Percentiles rank a stretch among this genome's conserved stretches.
Conservation (phyloP, 2,888 invertebrate species). For the Coecobrya sp. region DNA sequence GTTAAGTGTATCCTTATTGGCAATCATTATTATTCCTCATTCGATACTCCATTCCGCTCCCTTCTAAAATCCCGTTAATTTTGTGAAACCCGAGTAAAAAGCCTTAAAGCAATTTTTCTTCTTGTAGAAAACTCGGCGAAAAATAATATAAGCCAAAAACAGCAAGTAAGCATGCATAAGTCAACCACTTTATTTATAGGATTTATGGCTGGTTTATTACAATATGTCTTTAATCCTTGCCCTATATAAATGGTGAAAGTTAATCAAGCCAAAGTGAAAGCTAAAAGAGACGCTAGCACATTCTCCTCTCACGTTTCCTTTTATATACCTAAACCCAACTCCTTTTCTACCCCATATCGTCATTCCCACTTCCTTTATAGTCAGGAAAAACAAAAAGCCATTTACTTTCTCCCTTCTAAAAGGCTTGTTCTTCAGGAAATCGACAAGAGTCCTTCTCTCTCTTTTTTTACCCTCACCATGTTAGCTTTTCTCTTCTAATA, state of each 20-base stretch:
- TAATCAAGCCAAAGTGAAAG: background rate
- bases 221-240: no score
- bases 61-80: background rate
- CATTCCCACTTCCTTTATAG: background rate
- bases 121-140: background rate
- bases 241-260: background rate
- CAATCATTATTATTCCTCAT: background rate
- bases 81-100: background rate
- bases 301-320: background rate
- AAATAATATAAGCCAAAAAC: background rate
- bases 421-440: background rate
- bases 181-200: no score
- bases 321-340: background rate
- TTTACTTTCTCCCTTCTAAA: background rate
- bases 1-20: background rate
- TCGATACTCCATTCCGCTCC: background rate
- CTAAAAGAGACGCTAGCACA: background rate
- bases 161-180: background rate
- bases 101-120: background rate
- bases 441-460: background rate
- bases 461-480: background rate
- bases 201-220: no score
- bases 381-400: conserved; percentile 7
- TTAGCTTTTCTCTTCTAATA: conserved; percentile 5
- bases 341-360: background rate